phyloP scores from a whole-genome alignment of 2,888 invertebrate species.

The Polydrusus pterygomalis region DNA sequence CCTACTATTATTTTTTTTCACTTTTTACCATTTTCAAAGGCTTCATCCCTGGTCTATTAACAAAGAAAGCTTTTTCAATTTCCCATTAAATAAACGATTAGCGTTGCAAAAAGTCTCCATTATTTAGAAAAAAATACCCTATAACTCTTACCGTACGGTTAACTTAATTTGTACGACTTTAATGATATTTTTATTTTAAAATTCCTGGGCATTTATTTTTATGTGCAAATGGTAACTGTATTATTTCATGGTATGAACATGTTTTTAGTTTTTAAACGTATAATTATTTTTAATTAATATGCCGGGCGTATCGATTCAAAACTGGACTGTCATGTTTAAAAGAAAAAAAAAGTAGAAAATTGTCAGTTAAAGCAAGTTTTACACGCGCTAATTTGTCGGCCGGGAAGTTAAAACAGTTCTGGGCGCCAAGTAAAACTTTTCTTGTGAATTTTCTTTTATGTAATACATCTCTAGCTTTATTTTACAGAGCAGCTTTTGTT shows the following conservation, averaged over 20 bases:
- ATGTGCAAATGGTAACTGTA: conserved; percentile 24
- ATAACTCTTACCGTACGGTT: not conserved
- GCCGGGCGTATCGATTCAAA: conserved; percentile 4
- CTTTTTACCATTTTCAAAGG: too few species aligned
- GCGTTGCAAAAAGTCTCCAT: too few species aligned
- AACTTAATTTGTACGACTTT: conserved; percentile 15
- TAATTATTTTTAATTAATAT: conserved; percentile 20
- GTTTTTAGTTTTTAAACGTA: conserved; percentile 12
- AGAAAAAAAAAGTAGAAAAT: not conserved
- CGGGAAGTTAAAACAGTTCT: not conserved
- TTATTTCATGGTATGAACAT: conserved; percentile 27
- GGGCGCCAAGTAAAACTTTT: not conserved
- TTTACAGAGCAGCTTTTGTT: too few species aligned
- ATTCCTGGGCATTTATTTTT: conserved; percentile 26
- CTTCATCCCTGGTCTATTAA: too few species aligned
- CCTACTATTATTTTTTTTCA: too few species aligned
- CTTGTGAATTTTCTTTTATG: too few species aligned
- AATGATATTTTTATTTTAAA: conserved; percentile 21
- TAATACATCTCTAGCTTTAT: too few species aligned
- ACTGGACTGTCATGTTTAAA: conserved; percentile 12
- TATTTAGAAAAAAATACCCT: conserved; percentile 1
- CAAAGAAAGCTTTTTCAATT: too few species aligned
- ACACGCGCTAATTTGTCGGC: not conserved
- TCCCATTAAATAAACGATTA: too few species aligned
- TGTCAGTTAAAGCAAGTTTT: not conserved